A percentile compares a stretch with the other conserved stretches of the same genome.
phyloP scores from a whole-genome alignment of 2,797 vertebrate genomes.

The Gymnocypris eckloni region DNA sequence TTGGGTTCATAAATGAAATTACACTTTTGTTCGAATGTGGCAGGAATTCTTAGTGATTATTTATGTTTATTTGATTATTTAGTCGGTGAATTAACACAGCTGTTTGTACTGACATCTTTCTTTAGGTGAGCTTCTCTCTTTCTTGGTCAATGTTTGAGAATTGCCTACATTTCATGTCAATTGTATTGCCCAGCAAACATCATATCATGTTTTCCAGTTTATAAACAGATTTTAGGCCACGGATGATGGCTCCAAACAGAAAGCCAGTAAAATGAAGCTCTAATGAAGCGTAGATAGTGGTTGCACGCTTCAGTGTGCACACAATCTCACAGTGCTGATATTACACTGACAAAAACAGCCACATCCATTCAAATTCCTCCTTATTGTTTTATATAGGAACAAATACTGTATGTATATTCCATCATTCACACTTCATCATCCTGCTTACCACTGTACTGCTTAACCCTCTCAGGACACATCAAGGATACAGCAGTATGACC shows the following conservation, averaged over 20 bases:
- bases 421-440: conserved; percentile 7
- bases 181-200: conserved; percentile 29
- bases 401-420: not conserved
- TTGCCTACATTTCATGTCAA: conserved; percentile 17
- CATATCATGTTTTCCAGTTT: conserved; percentile 45
- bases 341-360: conserved; percentile 24
- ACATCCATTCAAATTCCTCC: not conserved
- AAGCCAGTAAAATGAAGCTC: conserved; percentile 21
- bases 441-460: not conserved
- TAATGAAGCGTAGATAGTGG: conserved; percentile 49
- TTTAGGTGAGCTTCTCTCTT: not conserved
- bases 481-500: not conserved
- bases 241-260: conserved; percentile 31
- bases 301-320: conserved; percentile 35
- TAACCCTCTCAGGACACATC: conserved; percentile 8
- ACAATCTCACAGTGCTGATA: conserved; percentile 23
- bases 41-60: not conserved
- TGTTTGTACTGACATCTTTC: not conserved
- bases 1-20: not conserved
- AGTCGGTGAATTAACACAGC: not conserved
- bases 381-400: conserved; percentile 19
- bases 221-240: conserved; percentile 38
- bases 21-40: not conserved
- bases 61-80: not conserved
- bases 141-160: conserved; percentile 8